These are phyloP conservation scores for Chroicocephalus ridibundus DNA, from an alignment of 2,113 vertebrate genomes.

Conservation along the genomic window DNA sequence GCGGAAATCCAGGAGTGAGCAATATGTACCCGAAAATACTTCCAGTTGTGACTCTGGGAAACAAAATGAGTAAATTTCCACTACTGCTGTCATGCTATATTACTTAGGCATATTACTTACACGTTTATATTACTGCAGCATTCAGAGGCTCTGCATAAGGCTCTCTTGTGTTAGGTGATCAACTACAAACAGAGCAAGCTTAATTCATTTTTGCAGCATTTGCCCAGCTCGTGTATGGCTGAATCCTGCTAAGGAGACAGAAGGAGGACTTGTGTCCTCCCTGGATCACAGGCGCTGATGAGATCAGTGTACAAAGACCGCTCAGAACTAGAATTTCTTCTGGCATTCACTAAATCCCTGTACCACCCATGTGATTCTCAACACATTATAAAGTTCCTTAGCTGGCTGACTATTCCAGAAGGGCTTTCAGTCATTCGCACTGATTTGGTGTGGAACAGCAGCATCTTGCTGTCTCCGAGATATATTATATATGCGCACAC, in stretches of 20 bases:
- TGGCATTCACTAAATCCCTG: constrained; percentile 13
- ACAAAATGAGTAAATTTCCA: constrained; percentile 23
- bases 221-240: background rate
- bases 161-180: constrained; percentile 13
- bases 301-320: constrained; percentile 34
- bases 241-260: background rate
- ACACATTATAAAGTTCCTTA: background rate
- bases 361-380: background rate
- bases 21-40: background rate
- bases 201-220: background rate
- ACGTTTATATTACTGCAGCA: background rate
- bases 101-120: background rate
- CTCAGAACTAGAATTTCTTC: constrained; percentile 33
- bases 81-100: background rate
- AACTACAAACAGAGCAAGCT: background rate
- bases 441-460: background rate
- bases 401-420: background rate
- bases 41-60: constrained; percentile 9
- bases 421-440: background rate
- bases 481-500: background rate
- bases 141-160: constrained; percentile 14
- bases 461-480: background rate
- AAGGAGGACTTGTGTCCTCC: constrained; percentile 38
- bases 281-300: background rate
- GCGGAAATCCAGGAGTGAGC: background rate